Evolutionary conservation across 2,888 invertebrate genomes (phyloP).

Genomic region (Dascillus cervinus): DNA sequence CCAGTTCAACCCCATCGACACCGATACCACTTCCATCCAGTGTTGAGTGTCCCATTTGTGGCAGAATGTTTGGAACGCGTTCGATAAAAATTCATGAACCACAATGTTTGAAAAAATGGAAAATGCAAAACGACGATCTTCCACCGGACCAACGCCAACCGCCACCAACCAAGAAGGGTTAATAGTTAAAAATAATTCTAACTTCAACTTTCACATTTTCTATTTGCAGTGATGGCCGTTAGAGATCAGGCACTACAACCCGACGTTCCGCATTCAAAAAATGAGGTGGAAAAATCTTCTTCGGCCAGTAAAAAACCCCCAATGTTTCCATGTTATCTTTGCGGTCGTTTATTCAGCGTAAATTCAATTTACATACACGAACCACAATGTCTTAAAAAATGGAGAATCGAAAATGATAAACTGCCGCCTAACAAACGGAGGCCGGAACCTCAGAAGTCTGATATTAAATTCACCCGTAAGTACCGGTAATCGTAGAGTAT

Average conservation of each 20-base stretch:
- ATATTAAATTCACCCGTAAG: conserved; percentile 43
- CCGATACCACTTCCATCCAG: conserved; percentile 25
- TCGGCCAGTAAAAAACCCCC: conserved; percentile 27
- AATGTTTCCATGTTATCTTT: conserved; percentile 53
- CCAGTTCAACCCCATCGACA: conserved; percentile 29
- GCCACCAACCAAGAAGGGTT: conserved; percentile 8
- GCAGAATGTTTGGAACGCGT: conserved; percentile 54
- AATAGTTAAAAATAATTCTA: conserved; percentile 21
- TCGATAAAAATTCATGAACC: conserved; percentile 60
- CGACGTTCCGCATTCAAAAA: neutral
- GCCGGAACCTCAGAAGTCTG: conserved; percentile 52
- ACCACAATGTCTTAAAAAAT: conserved; percentile 58
- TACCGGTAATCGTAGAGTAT: too few relatives aligned
- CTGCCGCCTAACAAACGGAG: conserved; percentile 48
- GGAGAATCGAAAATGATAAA: conserved; percentile 54
- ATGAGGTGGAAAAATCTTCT: conserved; percentile 6
- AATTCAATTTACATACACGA: conserved; percentile 57
- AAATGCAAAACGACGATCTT: conserved; percentile 50
- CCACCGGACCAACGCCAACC: conserved; percentile 43
- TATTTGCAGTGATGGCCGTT: conserved; percentile 1
- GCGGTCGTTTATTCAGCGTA: conserved; percentile 56
- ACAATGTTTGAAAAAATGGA: conserved; percentile 58
- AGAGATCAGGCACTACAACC: neutral
- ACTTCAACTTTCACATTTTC: conserved; percentile 6
- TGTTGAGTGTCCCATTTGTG: conserved; percentile 57